A percentile compares a stretch with the other conserved stretches of the same genome.
Conservation (phyloP, 2,113 vertebrate genomes). For the Anolis sagrei region DNA sequence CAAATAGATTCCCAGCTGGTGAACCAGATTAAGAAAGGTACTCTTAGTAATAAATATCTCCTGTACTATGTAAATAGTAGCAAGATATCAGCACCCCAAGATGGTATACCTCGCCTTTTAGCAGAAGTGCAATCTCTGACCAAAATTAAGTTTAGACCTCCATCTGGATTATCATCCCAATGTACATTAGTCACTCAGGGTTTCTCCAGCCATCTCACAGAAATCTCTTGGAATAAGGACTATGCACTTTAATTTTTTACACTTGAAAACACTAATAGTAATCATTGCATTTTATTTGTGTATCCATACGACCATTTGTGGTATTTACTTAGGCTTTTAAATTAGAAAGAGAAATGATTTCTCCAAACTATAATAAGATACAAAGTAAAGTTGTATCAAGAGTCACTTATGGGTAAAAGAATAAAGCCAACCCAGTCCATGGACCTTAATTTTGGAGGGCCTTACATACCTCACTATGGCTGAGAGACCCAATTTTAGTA, state of each 20-base stretch:
- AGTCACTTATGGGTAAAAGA: background rate
- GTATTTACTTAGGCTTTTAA: background rate
- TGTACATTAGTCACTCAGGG: background rate
- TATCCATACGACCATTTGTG: background rate
- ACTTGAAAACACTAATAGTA: background rate
- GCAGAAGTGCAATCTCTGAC: too few relatives aligned
- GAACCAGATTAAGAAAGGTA: background rate
- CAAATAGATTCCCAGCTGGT: background rate
- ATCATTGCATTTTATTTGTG: background rate
- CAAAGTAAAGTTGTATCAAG: background rate
- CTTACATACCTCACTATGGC: background rate
- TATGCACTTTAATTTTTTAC: background rate
- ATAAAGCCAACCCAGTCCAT: background rate
- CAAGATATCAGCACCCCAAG: too few relatives aligned
- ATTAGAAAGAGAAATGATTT: conserved; percentile 1
- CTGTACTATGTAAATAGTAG: too few relatives aligned
- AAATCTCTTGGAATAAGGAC: background rate
- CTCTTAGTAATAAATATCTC: too few relatives aligned
- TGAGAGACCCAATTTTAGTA: background rate
- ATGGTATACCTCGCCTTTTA: too few relatives aligned
- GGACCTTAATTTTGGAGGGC: background rate
- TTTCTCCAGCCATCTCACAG: background rate
- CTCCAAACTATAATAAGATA: background rate
- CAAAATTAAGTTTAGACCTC: too few relatives aligned
- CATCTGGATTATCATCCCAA: too few relatives aligned